Evolutionary conservation across 2,113 vertebrate species (phyloP), one percentile per base, ranked within the genome.

Genomic region (Tamias sibiricus): DNA sequence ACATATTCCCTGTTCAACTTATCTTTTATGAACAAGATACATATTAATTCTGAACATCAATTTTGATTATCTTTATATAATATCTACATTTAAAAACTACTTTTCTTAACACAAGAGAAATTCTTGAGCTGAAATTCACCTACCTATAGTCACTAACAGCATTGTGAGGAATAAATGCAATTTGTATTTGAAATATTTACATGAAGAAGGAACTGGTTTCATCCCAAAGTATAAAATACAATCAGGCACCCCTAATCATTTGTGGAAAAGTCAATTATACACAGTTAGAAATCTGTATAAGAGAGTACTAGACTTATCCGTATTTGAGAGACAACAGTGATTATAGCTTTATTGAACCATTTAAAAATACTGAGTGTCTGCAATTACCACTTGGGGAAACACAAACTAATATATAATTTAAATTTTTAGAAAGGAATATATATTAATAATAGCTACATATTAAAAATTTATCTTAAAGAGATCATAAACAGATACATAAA

Each of bases 181-280:
- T 77, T 95, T 52, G 77, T 6, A 92, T 44, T 42, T 77, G 3
- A 66, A 86, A 16, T 59, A 82, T 17, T 88, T 94, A 87, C 12
- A 1, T 75, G 5, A 69, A 12, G 71, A 97, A 37, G 0, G 0
- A 71, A 95, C 2, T 64, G 24, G 16, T 8, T 47, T 90, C 0
- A 87, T 2, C 17, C 52, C 89, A 82, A 6, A 72, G 26, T 75
- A 80, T 81, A 93, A 95, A 96, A 85, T 11, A 66, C 8, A 42
- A 1, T 40, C 81, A 88, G 59, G 24, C 59, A 62, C 3, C 59
- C 59, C 0, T 37, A 52, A 76, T 79, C 42, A 42, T 14, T 59
- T 85, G 26, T 74, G 20, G 54, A 83, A 93, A 97, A 75, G 19
- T n/a, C 30, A 94, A 54, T 92, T 90, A 20, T 93, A 12, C 1